Evolutionary conservation across 2,113 vertebrate genomes (phyloP), one percentile per base, ranked within the genome.

Genomic region (Cyrtonyx montezumae): DNA sequence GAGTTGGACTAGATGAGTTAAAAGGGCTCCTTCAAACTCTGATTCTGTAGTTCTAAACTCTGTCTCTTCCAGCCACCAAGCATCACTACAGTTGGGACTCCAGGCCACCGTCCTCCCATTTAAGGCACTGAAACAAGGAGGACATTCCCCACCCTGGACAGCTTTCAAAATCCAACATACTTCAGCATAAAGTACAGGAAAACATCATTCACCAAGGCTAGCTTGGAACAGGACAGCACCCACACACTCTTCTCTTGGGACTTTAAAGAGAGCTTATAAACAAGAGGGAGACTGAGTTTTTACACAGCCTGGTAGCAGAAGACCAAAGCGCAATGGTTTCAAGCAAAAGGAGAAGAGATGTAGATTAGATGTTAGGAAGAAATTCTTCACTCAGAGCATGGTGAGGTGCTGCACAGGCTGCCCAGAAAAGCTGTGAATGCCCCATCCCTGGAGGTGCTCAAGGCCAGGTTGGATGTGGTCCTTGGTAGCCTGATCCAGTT

Each of bases 31-130:
- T 51, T 51, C 49, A 25, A 28, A 51, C 49, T 51, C 25, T 53
- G 13, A 53, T 15, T 53, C 51, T 16, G 25, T 42, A 40, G 65
- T 26, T 51, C 32, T 22, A 17, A 15, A 1, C 19, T 25, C 11
- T 37, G 21, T 43, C 45, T 37, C 36, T 43, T 75, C 70, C 12
- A 9, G 23, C 23, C 30, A 22, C 7, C 10, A 48, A 63, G n/a
- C 5, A 0, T 25, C 58, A 16, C 62, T 1, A 26, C 65, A 34
- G 28, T 18, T 7, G 0, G 16, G 12, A 28, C 0, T 1, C 37
- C 3, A 21, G 34, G n/a, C 23, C 45, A 15, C 0, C 7, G 20
- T 3, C 46, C 51, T 36, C 25, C 55, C 23, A 32, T 26, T 40
- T 66, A 59, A 42, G 32, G 51, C 37, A 34, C 4, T 0, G 13